Evolutionary conservation across 1,140 invertebrate genomes (phyloP), one percentile per base, ranked within the genome.

Genomic region (Formica selysi): DNA sequence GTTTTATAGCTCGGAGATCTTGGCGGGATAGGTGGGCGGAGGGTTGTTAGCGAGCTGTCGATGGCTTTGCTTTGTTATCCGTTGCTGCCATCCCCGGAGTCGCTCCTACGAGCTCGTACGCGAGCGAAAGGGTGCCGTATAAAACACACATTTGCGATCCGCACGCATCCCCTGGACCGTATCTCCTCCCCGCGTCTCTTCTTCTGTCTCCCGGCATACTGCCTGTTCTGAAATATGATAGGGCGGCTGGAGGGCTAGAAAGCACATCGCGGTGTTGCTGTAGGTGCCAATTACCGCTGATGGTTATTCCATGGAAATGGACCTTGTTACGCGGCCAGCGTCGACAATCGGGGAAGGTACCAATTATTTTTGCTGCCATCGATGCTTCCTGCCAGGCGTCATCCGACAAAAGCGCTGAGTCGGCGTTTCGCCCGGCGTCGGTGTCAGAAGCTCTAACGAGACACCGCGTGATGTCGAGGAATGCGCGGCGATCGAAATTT

Each of bases 271-370:
- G 89, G 89, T 87, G 87, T 87, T 91, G 86, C 89, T 91, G 89
- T 91, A 93, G 92, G 92, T 95, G 94, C 94, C 95, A 95, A 95
- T 95, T 95, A 95, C 92, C 90, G 92, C 85, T 94, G 94, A 95
- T 95, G 94, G 94, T 93, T 95, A 95, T 95, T 94, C 93, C 92
- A 95, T 95, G 94, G 94, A 95, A 95, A 95, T 95, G 92, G 93
- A 93, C 93, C 95, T 94, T 94, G 94, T 95, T 95, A 95, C 92
- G 89, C 87, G 88, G 54, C 48, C 68, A 78, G 83, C 87, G 91
- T 91, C 91, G 92, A 92, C 92, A 94, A 94, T 93, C 93, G 79
- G 91, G 79, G 86, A 92, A 94, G 93, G 93, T 92, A 93, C 93
- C 94, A 95, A 95, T 95, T 95, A 95, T 95, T 93, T 95, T 94